Base-by-base conservation (phyloP, 2,888 invertebrate species). In the Cerastis leucographa region DNA sequence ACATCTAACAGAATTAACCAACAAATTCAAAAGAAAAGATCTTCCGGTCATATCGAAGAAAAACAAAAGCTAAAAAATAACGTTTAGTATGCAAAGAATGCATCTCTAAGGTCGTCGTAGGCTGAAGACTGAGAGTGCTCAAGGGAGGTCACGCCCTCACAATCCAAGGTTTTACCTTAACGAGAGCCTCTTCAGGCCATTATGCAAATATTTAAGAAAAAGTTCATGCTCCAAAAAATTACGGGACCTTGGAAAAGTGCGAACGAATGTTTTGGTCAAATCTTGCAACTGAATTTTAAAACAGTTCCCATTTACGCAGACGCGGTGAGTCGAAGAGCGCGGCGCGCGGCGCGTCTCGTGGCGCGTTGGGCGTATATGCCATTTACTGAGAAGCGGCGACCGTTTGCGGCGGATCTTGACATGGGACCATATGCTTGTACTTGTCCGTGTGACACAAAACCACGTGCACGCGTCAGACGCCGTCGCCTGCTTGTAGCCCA, bases 51-150 rank as follows among this genome's bases (percentile, higher is more conserved):
- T 14, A 9, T 7, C 2, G 2, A 46, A 66, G 1, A 61, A 78
- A 44, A 62, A 72, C 25, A 51, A 29, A 51, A 59, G 5, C 62
- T 42, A 35, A 46, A 19, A 56, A 61, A 73, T 59, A 51, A 44
- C 51, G 65, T 66, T 84, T 76, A 71, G n/a, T 72, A 80, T 84
- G 75, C 76, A 72, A 80, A 84, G 76, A 82, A 84, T 71, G 76
- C 84, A 84, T 14, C 69, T 25, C 25, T n/a, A 74, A 83, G 84
- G 71, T 61, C 80, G 25, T 44, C 44, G n/a, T 56, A 70, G 84
- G 71, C 71, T 22, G 62, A 59, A 71, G 68, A 61, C 80, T 49
- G 68, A 83, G 62, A 54, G 59, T 75, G 11, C 54, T 71, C 61
- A 14, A 59, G 44, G 76, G 49, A 76, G 64, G 84, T 76, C 76